Base-by-base conservation (phyloP, 2,797 vertebrate species). In the Gadopsis marmoratus region DNA sequence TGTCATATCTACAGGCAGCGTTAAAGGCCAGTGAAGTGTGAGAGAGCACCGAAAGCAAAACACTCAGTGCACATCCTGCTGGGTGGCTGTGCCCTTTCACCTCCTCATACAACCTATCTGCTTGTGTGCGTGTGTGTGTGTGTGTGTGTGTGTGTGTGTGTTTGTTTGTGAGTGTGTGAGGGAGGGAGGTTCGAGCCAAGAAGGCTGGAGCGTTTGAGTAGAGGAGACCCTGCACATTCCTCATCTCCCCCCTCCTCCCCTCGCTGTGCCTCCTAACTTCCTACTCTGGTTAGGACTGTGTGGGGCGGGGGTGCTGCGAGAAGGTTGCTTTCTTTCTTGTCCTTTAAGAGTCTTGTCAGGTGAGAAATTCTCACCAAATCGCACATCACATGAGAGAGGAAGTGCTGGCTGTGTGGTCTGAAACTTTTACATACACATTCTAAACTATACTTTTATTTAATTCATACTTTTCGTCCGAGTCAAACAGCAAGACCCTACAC, bases 171-270 rank as follows among this genome's bases (percentile, higher is more conserved):
- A 70, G 90, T 65, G 87, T 80, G 88, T 62, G 71, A 86, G 81
- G 66, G 71, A 86, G 79, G 66, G 73, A 84, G 82, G 67, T 84
- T 84, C 11, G 76, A 91, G 92, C 89, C 89, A 90, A 93, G 89
- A 88, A 87, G 88, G 88, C 85, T 88, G 87, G 76, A 91, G 73
- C 63, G 11, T 91, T 91, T 84, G 85, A 87, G 89, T 82, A 73
- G 86, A 91, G 88, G 84, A 93, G 93, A 94, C 92, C 91, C 89
- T 84, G 89, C 84, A 89, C 92, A 94, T 94, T 94, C 93, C 91
- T 92, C 78, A 91, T 80, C 77, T 41, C 78, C 74, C 89, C 88
- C 81, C 74, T 69, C 86, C 90, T 74, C 87, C 84, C 76, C 77
- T 84, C 12, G 7, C 74, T 85, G 85, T 90, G 85, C 89, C 92